Evolutionary conservation across 2,113 vertebrate species (phyloP).

Genomic region (Anser cygnoides): DNA sequence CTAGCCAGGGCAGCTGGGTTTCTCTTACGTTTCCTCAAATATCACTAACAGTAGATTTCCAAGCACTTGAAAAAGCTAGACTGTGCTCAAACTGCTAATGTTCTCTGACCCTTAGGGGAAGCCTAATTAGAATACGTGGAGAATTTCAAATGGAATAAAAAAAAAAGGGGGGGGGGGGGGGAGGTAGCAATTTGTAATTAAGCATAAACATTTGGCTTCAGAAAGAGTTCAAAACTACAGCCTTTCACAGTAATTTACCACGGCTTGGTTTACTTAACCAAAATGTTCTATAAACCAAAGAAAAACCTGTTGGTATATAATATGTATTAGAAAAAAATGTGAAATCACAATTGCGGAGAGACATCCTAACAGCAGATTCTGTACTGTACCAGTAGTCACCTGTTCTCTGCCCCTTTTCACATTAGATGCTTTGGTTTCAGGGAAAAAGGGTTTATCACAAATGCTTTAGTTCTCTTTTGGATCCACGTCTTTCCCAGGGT

Average conservation of each 20-base stretch:
- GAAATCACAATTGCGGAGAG: not conserved
- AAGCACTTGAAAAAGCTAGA: conserved; percentile 13
- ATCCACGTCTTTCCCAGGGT: not conserved
- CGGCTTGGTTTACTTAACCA: not conserved
- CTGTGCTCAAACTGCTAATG: conserved; percentile 21
- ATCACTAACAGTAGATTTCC: not conserved
- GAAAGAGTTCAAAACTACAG: not conserved
- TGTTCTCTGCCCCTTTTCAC: not conserved
- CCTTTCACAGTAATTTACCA: not conserved
- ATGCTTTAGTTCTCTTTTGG: fast-evolving
- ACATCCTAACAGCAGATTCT: not conserved
- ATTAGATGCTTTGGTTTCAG: not conserved
- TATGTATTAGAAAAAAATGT: not conserved
- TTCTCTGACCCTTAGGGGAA: conserved; percentile 41
- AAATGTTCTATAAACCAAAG: not conserved
- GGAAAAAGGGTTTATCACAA: not conserved
- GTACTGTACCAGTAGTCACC: not conserved
- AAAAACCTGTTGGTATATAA: not conserved
- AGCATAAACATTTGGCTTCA: conserved; percentile 7
- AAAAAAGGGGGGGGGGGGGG: no score
- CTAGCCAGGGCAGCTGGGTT: conserved; percentile 32
- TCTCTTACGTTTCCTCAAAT: conserved; percentile 41
- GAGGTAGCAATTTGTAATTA: conserved; percentile 36
- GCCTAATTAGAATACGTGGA: conserved; percentile 26
- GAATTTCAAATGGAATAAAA: conserved; percentile 21